Base-by-base conservation (phyloP, 2,888 invertebrate genomes). In the Subacronicta megacephala region DNA sequence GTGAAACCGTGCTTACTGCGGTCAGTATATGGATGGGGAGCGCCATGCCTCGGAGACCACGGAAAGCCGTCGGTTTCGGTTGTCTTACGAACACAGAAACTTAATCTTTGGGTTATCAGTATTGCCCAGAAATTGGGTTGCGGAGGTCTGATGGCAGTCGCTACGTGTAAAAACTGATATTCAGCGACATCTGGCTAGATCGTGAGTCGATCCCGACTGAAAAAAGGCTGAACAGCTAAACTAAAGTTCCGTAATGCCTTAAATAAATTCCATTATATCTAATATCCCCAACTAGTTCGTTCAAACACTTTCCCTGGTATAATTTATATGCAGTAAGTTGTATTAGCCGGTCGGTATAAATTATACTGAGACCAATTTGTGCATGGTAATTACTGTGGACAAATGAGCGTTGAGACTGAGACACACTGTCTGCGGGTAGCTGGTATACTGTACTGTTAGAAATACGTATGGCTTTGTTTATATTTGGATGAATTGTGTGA, bases 311-410 rank as follows among this genome's bases (percentile, higher is more conserved):
- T 75, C 60, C 45, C 47, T 40, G 10, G 23, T 16, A 45, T 41
- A 60, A 72, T 65, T 55, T 59, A 58, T 54, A 55, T 47, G 50
- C 46, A 56, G 57, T 45, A 61, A 45, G 36, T 46, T 53, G 55
- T 37, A 26, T 55, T 45, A 51, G 69, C 50, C 35, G 53, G 50
- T 50, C 10, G 36, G 58, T 64, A 77, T 72, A 78, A 69, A 77
- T 79, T 80, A 78, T 73, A 61, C 62, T 26, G 46, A 41, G 67
- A 72, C 72, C 78, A 72, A 82, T 77, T 81, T 77, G 78, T 72
- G 75, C 65, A 58, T 51, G 70, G 65, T 79, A 82, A 82, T 82
- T 82, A 81, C 60, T 65, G 62, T 67, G 75, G 78, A 81, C 80
- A 81, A 82, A 82, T 81, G 74, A 80, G 67, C 64, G 31, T 6